Conservation (phyloP, 1,140 invertebrate species). For the Achroia grisella region DNA sequence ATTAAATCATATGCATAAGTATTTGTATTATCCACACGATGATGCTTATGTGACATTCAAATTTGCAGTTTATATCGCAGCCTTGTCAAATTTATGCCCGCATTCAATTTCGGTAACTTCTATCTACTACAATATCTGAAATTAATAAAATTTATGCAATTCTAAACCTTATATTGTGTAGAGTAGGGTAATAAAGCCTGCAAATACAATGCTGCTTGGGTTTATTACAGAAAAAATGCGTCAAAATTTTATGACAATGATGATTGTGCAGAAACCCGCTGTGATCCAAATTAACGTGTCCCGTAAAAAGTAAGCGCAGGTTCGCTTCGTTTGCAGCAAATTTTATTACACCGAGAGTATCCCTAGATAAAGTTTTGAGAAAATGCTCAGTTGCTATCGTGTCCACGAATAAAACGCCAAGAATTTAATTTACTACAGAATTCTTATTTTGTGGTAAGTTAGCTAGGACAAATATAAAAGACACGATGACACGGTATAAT, state of each 20-base stretch:
- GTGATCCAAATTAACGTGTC: slow-evolving; percentile 14
- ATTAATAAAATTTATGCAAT: too few species aligned
- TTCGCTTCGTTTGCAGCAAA: background rate
- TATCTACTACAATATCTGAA: background rate
- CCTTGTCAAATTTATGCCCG: slow-evolving; percentile 2
- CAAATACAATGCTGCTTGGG: background rate
- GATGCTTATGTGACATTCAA: background rate
- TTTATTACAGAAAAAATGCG: slow-evolving; percentile 1
- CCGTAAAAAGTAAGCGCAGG: slow-evolving; percentile 3
- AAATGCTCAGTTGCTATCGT: too few species aligned
- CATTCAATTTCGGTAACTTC: background rate
- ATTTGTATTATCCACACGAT: too few species aligned
- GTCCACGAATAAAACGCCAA: too few species aligned
- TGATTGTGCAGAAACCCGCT: slow-evolving; percentile 12
- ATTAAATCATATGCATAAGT: too few species aligned
- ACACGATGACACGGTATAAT: too few species aligned
- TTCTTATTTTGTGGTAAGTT: too few species aligned
- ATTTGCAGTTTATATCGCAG: background rate
- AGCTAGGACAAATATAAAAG: too few species aligned
- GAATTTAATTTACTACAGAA: too few species aligned
- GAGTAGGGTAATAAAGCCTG: background rate
- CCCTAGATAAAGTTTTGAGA: too few species aligned
- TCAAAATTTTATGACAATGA: slow-evolving; percentile 5
- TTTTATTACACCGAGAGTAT: background rate
- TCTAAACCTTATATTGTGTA: background rate